phyloP scores from a whole-genome alignment of 2,113 vertebrate species.

The Rutilus rutilus region DNA sequence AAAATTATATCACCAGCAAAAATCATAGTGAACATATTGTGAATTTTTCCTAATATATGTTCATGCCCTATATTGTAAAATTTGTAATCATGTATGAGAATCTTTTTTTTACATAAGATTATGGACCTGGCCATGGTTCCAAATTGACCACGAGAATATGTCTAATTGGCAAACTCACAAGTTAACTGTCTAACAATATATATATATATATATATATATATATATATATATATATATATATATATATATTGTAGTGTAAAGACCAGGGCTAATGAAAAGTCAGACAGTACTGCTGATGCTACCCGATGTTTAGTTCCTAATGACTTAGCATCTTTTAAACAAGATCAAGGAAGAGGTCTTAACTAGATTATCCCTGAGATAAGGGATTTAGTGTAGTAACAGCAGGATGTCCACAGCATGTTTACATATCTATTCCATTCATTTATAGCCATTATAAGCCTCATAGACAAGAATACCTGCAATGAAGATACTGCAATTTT shows the following conservation, averaged over 20 bases:
- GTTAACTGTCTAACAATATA: background rate
- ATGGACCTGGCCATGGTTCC: background rate
- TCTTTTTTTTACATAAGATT: background rate
- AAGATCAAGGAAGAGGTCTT: conserved; percentile 41
- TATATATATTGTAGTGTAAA: background rate
- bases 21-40: no score
- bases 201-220: no score
- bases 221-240: no score
- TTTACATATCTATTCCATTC: background rate
- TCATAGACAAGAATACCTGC: background rate
- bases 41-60: background rate
- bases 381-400: background rate
- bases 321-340: conserved; percentile 30
- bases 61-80: background rate
- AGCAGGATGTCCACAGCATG: conserved; percentile 5
- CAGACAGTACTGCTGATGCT: background rate
- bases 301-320: background rate
- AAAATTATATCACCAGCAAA: no score
- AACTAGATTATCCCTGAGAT: conserved; percentile 26
- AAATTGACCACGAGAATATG: background rate
- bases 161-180: background rate
- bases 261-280: background rate
- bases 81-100: background rate
- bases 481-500: background rate
- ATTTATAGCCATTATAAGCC: conserved; percentile 10